phyloP scores from a whole-genome alignment of 1,140 invertebrate species.

The Solenopsis invicta region DNA sequence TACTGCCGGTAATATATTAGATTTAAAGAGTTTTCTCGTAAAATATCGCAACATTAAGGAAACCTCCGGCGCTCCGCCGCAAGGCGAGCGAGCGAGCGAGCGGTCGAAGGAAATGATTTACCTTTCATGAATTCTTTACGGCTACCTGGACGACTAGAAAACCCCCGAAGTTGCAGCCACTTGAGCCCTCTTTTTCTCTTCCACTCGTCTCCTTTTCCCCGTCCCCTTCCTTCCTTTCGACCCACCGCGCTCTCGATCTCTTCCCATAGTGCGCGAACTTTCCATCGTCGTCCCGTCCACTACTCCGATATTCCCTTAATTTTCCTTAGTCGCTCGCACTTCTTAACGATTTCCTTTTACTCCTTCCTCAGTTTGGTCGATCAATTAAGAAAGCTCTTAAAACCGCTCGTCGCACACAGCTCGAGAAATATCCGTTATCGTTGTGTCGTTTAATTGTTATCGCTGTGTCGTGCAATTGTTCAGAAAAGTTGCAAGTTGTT shows the following conservation, averaged over 20 bases:
- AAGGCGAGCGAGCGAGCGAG: slow-evolving; percentile 45
- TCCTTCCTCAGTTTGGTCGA: slow-evolving; percentile 42
- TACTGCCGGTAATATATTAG: slow-evolving; percentile 86
- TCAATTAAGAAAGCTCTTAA: slow-evolving; percentile 56
- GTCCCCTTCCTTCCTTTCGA: slow-evolving; percentile 28
- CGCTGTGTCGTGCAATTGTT: not conserved
- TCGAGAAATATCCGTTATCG: slow-evolving; percentile 37
- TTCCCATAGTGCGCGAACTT: slow-evolving; percentile 42
- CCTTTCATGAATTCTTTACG: slow-evolving; percentile 81
- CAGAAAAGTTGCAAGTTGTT: not conserved
- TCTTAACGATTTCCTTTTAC: slow-evolving; percentile 58
- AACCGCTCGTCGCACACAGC: slow-evolving; percentile 16
- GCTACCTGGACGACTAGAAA: slow-evolving; percentile 69
- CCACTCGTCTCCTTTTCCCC: slow-evolving; percentile 23
- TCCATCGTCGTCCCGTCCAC: slow-evolving; percentile 34
- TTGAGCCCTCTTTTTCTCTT: slow-evolving; percentile 62
- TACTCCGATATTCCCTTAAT: slow-evolving; percentile 66
- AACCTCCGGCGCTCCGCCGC: slow-evolving; percentile 76
- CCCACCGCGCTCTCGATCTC: slow-evolving; percentile 45
- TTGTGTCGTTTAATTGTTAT: slow-evolving; percentile 27
- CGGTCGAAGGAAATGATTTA: slow-evolving; percentile 82
- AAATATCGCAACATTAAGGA: slow-evolving; percentile 86
- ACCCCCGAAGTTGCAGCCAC: slow-evolving; percentile 70
- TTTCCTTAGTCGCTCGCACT: slow-evolving; percentile 64
- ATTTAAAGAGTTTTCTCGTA: slow-evolving; percentile 85